Evolutionary conservation across 2,888 invertebrate genomes (phyloP), one percentile per base, ranked within the genome.

Genomic region (Druceiella hillmani): DNA sequence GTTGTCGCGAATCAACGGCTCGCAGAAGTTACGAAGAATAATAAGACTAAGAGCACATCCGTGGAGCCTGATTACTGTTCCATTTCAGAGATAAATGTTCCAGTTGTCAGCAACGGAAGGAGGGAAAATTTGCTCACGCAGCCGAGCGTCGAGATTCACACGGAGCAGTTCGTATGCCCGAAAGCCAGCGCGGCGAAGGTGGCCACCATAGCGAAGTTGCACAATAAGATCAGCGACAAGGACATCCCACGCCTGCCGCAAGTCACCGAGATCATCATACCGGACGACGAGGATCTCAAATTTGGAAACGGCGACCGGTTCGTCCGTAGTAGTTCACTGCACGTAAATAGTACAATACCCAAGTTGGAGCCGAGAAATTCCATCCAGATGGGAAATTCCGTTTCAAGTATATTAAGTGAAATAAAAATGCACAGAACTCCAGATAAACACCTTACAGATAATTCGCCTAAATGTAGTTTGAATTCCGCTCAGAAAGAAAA

Each of bases 211-310:
- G 61, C 66, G 30, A 57, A 70, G 50, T 68, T 71, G 47, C 64
- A 69, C 48, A 65, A 61, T 50, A 65, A 65, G 54, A 72, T 66
- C 51, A 65, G 59, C 58, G 75, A 63, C 54, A 74, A 67, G 49
- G 81, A 83, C 54, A 81, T 83, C 58, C 83, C 83, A 43, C 83
- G 80, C 64, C 70, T 83, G 54, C 83, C 83, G 24, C 83, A 81
- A 61, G 83, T 83, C 44, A 81, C 81, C 26, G 83, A 82, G 57
- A 83, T 83, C 37, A 79, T 83, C 41, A 81, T 80, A 43, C 81
- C 83, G 1, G 83, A 78, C 39, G 79, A 79, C 55, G 73, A 70
- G 38, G 72, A 76, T 9, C 7, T 33, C 12, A 36, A 40, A 26
- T 15, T 55, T 38, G 57, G 29, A 60, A 29, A 25, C 40, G 22